Percentiles rank a stretch among this genome's conserved stretches.
Evolutionary conservation across 2,113 vertebrate genomes (phyloP).

Genomic region (Sylvia atricapilla): DNA sequence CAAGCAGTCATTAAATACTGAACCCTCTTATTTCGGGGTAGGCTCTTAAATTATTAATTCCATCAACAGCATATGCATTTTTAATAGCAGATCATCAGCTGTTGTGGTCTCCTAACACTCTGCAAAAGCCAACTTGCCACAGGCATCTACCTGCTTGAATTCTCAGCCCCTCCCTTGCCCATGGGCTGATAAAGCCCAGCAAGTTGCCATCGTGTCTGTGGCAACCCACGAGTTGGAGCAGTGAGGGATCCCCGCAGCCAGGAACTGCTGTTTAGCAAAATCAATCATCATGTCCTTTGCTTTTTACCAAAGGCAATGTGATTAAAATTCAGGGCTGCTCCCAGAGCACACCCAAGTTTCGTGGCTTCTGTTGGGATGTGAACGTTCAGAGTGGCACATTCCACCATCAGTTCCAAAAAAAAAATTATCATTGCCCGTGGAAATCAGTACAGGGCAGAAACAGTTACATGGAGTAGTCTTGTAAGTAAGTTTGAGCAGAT

Average conservation of each 20-base stretch:
- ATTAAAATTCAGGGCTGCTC: background rate
- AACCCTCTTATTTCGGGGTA: background rate
- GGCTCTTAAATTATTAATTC: constrained; percentile 9
- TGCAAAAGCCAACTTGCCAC: background rate
- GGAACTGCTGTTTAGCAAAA: background rate
- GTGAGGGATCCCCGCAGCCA: background rate
- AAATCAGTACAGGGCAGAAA: background rate
- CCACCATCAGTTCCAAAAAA: background rate
- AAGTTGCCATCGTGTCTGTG: background rate
- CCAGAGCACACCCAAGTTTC: background rate
- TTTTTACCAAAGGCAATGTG: background rate
- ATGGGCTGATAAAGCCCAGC: background rate
- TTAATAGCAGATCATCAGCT: background rate
- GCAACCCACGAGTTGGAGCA: background rate
- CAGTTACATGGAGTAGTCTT: background rate
- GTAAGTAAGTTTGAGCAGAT: background rate
- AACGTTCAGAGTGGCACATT: background rate
- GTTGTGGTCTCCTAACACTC: background rate
- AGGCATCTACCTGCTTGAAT: background rate
- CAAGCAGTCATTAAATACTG: background rate
- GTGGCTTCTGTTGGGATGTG: background rate
- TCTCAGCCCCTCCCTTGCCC: background rate
- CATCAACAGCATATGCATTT: background rate
- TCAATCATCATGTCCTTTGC: background rate
- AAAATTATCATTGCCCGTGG: background rate